Base-by-base conservation (phyloP, 2,888 invertebrate species). In the Aleiodes alternator region DNA sequence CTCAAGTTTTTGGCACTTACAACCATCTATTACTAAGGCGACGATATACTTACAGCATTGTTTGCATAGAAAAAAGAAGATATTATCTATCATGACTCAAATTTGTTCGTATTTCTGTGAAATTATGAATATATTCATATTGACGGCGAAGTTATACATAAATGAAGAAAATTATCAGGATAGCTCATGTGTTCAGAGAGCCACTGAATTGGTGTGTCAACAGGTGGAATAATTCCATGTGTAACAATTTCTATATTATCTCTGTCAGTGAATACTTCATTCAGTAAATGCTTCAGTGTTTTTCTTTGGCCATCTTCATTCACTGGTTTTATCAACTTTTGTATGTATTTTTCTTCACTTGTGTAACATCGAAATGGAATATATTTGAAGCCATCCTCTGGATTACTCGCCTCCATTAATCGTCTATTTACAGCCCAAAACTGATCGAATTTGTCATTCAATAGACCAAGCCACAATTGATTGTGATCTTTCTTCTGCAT, bases 401-500 rank as follows among this genome's bases (percentile, higher is more conserved):
- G 95, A 70, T 93, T 94, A 79, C 92, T 92, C 0, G 94, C 92
- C 87, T 98, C 98, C 98, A 99, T 99, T 72, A 99, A 91, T 86
- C 97, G 94, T 82, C 97, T 93, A 89, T 99, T 99, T 11, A 99
- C 95, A 3, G 97, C 95, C 99, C 99, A 99, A 90, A 99, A 99
- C 90, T 98, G 98, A 89, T 99, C 99, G 91, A 99, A 99, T 90
- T 97, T 98, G 89, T 98, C 98, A 92, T 98, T 97, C 86, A 95
- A 94, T 79, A 99, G 90, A 38, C 98, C 98, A 66, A 95, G 92
- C 98, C 98, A 99, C 12, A 99, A 91, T 86, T 98, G 97, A 88
- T 96, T 97, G 87, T 99, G 98, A 85, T 99, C 99, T 88, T 97
- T 97, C 86, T 97, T 97, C 86, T 97, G 97, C 97, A 97, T 97